Base-by-base conservation (phyloP, 2,888 invertebrate species). In the Pyrochroa serraticornis region DNA sequence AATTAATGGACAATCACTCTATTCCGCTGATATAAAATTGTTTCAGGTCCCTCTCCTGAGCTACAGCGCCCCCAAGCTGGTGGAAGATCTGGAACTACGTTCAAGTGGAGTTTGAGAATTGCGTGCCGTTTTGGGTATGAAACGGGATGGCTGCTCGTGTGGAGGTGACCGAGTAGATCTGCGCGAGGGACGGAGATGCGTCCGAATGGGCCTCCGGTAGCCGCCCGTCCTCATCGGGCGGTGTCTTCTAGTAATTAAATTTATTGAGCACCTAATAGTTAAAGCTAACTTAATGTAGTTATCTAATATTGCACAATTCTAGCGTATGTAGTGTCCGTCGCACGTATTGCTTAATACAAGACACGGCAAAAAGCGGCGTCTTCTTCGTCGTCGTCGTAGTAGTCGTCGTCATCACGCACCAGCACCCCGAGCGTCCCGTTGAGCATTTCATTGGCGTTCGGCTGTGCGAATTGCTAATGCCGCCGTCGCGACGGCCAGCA, bases 231-330 rank as follows among this genome's bases (percentile, higher is more conserved):
- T 22, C 22, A 51, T 47, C 70, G 69, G 71, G 67, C 66, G 56
- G 64, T 65, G 64, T 65, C 51, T 60, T 63, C 59, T 65, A 68
- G 49, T 54, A 58, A 62, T 60, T 66, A 67, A 75, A 74, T 76
- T 76, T 72, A 73, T 80, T 80, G 80, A 80, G 80, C 80, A 80
- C 79, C 79, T 80, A 80, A 78, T 74, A 65, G 72, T 79, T 79
- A 79, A 79, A 79, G 79, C 79, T 79, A 80, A 77, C 75, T 77
- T 77, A 77, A 77, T 67, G 70, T 73, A 72, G 73, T 66, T 71
- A 67, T 73, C 79, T 79, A 80, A 76, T 80, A 80, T 80, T 80
- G 80, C 80, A 79, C 77, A 79, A 76, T 74, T 78, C 75, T 77
- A 77, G 77, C 77, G 70, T 67, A 63, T 59, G 33, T 57, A 74